Base-by-base conservation (phyloP, 2,797 vertebrate genomes). In the Bufotes viridis region DNA sequence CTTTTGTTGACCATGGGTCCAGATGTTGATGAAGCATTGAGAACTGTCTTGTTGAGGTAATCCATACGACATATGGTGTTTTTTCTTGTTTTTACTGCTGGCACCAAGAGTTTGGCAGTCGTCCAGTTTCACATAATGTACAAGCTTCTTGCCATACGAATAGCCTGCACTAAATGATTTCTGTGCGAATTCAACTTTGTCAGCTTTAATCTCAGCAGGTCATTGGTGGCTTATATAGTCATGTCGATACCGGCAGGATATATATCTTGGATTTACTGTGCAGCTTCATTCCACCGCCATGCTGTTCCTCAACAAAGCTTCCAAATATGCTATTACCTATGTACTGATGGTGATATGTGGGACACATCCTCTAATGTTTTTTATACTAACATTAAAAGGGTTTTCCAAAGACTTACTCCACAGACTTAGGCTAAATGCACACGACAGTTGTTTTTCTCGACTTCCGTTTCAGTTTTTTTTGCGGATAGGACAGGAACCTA, bases 11-110 rank as follows among this genome's bases (percentile, higher is more conserved):
- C 81, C 63, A 67, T 69, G n/a, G 81, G 20, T 69, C 49, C 49
- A 69, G 72, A 58, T 63, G 42, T 51, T 17, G 58, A 49, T 34
- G 72, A 76, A 76, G 72, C 22, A 24, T 42, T 49, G 18, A 20
- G 83, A 51, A 76, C 51, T 26, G 42, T 18, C 82, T 65, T 85
- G 72, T 74, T 63, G 26, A 76, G 34, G 82, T 63, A 76, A 63
- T 75, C 7, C 29, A 18, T 20, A 76, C 51, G 58, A 85, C 72
- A 85, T 76, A 85, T 76, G 83, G 70, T 85, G 72, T 85, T 85
- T 85, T 53, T 84, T 84, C 53, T 84, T 84, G 69, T 84, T 75
- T 84, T 24, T 61, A 75, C 83, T 51, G 72, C 72, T 60, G 57
- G 72, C 20, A n/a, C 22, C 76, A 74, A 76, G 5, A 60, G n/a